These are phyloP conservation scores for Enteromius fasciolatus DNA, from an alignment of 2,797 vertebrate species.

Conservation along the genomic window DNA sequence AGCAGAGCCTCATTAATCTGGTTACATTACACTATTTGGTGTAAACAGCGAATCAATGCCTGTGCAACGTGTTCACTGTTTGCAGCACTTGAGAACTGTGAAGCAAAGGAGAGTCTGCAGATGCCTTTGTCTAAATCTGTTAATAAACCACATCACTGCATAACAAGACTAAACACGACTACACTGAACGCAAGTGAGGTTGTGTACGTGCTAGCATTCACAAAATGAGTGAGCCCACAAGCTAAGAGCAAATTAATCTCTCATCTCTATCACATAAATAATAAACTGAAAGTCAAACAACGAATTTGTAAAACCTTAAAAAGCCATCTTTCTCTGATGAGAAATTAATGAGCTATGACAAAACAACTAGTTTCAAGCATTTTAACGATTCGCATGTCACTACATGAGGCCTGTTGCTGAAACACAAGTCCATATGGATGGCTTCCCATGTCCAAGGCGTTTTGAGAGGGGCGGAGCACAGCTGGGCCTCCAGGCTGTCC, in stretches of 20 bases:
- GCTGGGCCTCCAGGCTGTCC: conserved; percentile 56
- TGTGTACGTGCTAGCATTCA: neutral
- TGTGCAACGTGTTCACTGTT: conserved; percentile 17
- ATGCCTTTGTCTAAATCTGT: conserved; percentile 29
- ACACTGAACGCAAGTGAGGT: neutral
- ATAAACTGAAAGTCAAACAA: neutral
- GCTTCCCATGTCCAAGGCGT: neutral
- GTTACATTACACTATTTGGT: conserved; percentile 21
- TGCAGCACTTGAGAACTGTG: conserved; percentile 1
- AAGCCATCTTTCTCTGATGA: conserved; percentile 16
- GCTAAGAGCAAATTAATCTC: conserved; percentile 4
- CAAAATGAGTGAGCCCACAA: neutral
- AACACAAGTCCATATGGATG: neutral
- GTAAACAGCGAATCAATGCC: conserved; percentile 35
- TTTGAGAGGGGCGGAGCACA: conserved; percentile 27
- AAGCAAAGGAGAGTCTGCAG: conserved; percentile 22
- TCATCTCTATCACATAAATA: neutral
- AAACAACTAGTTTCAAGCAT: neutral
- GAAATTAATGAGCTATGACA: conserved; percentile 18
- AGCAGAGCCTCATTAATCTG: conserved; percentile 24
- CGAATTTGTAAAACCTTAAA: neutral
- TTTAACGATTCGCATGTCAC: conserved; percentile 4
- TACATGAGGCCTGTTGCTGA: neutral
- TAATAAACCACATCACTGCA: conserved; percentile 42
- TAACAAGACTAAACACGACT: conserved; percentile 45